Base-by-base conservation (phyloP, 2,888 invertebrate species). In the Branchellion lobata region DNA sequence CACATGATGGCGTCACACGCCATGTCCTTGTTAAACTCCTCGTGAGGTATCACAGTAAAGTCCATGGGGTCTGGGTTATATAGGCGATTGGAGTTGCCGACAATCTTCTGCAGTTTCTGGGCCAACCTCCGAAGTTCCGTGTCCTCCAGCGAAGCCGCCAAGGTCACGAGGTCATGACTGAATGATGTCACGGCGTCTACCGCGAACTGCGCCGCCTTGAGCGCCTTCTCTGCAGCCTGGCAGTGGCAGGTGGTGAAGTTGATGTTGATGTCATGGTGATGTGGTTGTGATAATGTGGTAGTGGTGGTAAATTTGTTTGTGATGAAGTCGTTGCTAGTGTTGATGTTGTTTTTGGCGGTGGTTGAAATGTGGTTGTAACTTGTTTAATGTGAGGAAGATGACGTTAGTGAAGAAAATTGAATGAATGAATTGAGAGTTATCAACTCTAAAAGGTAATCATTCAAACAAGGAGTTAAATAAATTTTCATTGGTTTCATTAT, bases 31-130 rank as follows among this genome's bases (percentile, higher is more conserved):
- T 74, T 79, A 79, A 80, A 81, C 53, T 81, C 81, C 21, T 81
- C 81, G 71, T 81, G 81, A 14, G 81, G 81, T 36, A 81, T 81
- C 57, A 81, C 79, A 3, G 71, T 69, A 47, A 81, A 81, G 34
- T 81, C 81, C 47, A 81, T 81, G 27, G 81, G 81, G 29, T 81
- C 81, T 2, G 81, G 81, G 24, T 81, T 81, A 75, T 81, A 81
- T 1, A 81, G 79, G 31, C 79, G 53, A 71, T 81, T 81, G 8
- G 81, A 81, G 69, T 81, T 81, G 11, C 81, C 81, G 74, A 81
- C 78, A 57, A 81, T 81, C 75, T 81, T 81, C 61, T 81, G 81
- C 8, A 81, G 75, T n/a, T 81, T 81, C 75, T 81, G 81, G 5
- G 81, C 81, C 18, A 81, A 61, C 2, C 81, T 57, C 0, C 81